Base-by-base conservation (phyloP, 2,797 vertebrate species). In the Siniperca undulata region DNA sequence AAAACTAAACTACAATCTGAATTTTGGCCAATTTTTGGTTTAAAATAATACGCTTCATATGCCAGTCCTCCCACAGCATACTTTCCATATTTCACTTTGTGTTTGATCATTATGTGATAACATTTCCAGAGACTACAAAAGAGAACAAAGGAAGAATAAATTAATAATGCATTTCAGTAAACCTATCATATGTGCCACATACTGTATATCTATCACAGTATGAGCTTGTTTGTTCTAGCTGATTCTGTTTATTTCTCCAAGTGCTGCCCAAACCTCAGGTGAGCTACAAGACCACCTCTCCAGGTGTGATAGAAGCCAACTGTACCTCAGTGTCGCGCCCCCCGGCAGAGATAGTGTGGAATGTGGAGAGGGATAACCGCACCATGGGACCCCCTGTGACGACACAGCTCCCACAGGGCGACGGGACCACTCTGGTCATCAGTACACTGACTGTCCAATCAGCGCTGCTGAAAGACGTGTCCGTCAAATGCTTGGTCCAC, bases 191-290 rank as follows among this genome's bases (percentile, higher is more conserved):
- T 74, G 42, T 52, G 9, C 8, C 17, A 14, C 12, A 27, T 27
- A 38, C 4, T 36, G 36, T 36, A 36, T 36, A 56, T 30, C 22
- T 20, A 14, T 46, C 20, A 10, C 50, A 30, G 27, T 22, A n/a
- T 38, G 27, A 22, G 10, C 1, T 7, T 42, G 17, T 74, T 20
- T 17, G 1, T 79, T 58, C 9, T 24, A 36, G 36, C 36, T 12
- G 11, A 1, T 42, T 50, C 17, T 50, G 10, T 19, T 11, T 42
- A 1, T 69, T 84, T 75, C 48, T 81, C 34, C 10, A 87, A 97
- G 96, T 96, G 68, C 92, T 97, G 44, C 96, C 96, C 4, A 97
- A 96, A 92, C 96, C 96, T 80, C 96, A 97, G 89, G 95, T 97
- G 78, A 96, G 92, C 90, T 96, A 96, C 93, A 96, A 94, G 89